These are phyloP conservation scores for Etheostoma cragini DNA, from an alignment of 2,113 vertebrate genomes.

Conservation along the genomic window DNA sequence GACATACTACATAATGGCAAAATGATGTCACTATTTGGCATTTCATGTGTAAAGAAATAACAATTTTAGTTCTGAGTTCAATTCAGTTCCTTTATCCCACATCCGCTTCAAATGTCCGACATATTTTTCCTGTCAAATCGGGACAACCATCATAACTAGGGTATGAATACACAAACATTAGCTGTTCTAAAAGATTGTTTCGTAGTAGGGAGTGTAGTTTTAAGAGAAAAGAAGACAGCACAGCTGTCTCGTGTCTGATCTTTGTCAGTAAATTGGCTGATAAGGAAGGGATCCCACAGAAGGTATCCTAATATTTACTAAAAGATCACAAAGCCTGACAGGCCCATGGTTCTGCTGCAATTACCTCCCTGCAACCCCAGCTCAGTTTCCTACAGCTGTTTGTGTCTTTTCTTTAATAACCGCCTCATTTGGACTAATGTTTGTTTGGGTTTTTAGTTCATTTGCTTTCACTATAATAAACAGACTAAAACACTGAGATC, in stretches of 20 bases:
- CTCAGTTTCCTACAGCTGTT: conserved; percentile 8
- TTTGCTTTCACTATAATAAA: conserved; percentile 41
- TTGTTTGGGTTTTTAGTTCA: conserved; percentile 38
- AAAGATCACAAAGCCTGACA: conserved; percentile 9
- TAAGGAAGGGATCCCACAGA: not conserved
- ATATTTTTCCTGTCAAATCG: too few species aligned
- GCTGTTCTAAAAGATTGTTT: not conserved
- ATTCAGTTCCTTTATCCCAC: too few species aligned
- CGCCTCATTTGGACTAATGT: conserved; percentile 39
- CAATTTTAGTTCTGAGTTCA: too few species aligned
- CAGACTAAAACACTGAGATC: conserved; percentile 8
- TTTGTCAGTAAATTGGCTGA: conserved; percentile 13
- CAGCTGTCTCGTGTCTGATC: conserved; percentile 10
- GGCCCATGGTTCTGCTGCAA: not conserved
- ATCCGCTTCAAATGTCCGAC: too few species aligned
- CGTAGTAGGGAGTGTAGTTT: not conserved
- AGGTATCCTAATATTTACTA: conserved; percentile 22
- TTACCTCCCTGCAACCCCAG: conserved; percentile 15
- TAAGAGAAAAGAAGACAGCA: not conserved
- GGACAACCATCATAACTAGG: too few species aligned
- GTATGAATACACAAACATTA: not conserved
- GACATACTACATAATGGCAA: too few species aligned
- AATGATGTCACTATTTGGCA: too few species aligned
- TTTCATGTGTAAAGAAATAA: too few species aligned
- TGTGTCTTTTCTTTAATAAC: conserved; percentile 16